These are phyloP conservation scores for Carterocephalus palaemon DNA, from an alignment of 2,888 invertebrate species.

Conservation along the genomic window DNA sequence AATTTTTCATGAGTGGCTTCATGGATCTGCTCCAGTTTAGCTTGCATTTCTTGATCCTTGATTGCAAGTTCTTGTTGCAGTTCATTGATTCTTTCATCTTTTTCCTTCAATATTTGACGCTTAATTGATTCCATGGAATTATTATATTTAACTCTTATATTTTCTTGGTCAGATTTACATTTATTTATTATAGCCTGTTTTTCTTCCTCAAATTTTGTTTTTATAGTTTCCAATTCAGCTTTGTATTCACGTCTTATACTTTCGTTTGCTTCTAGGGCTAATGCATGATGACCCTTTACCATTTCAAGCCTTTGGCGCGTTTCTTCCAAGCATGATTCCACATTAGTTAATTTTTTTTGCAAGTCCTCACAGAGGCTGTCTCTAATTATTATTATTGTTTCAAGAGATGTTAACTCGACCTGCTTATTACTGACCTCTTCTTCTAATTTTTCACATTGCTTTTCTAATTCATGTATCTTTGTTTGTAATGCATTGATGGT, in stretches of 20 bases:
- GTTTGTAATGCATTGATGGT: constrained; percentile 44
- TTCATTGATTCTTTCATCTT: constrained; percentile 54
- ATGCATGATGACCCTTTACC: constrained; percentile 72
- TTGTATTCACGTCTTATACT: constrained; percentile 73
- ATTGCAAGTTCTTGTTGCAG: constrained; percentile 51
- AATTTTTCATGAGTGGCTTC: constrained; percentile 68
- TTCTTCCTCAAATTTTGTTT: constrained; percentile 69
- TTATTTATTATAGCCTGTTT: constrained; percentile 58
- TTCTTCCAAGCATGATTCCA: constrained; percentile 59
- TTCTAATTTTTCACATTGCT: constrained; percentile 59
- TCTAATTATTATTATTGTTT: constrained; percentile 66
- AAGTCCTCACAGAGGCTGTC: constrained; percentile 70
- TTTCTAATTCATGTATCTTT: constrained; percentile 52
- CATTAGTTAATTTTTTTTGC: constrained; percentile 61
- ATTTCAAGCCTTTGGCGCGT: constrained; percentile 68
- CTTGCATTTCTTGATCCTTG: constrained; percentile 67
- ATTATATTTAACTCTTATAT: constrained; percentile 56
- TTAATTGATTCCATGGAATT: constrained; percentile 54
- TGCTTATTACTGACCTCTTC: constrained; percentile 64
- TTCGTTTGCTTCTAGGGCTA: constrained; percentile 73
- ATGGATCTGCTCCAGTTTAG: constrained; percentile 69
- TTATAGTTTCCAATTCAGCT: constrained; percentile 64
- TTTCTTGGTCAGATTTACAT: constrained; percentile 60
- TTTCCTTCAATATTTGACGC: constrained; percentile 56
- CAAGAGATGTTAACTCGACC: constrained; percentile 61